phyloP scores from a whole-genome alignment of 2,888 invertebrate genomes.

The Drosophila pullipes region DNA sequence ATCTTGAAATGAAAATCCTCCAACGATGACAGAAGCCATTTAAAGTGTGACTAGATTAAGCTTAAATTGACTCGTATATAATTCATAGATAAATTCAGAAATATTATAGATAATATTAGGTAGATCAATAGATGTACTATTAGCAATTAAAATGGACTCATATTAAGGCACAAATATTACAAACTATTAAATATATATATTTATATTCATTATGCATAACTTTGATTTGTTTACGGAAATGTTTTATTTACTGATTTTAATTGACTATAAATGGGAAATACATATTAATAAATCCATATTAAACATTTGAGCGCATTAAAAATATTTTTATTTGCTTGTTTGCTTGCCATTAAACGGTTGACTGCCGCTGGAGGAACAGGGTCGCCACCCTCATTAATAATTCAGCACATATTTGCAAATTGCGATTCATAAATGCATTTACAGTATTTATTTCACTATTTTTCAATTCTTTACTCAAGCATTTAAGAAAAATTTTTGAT shows the following conservation, averaged over 20 bases:
- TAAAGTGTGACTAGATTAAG: not conserved
- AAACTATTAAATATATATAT: too few relatives aligned
- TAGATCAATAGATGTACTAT: too few relatives aligned
- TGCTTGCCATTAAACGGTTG: not conserved
- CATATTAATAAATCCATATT: not conserved
- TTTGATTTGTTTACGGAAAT: not conserved
- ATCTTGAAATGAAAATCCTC: not conserved
- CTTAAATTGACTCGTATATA: not conserved
- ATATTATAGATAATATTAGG: too few relatives aligned
- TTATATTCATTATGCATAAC: not conserved
- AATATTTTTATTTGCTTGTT: not conserved
- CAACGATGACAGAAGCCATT: not conserved
- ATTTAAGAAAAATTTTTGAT: not conserved
- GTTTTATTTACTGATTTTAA: slow-evolving; percentile 6
- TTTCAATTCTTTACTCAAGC: not conserved
- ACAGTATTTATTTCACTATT: not conserved
- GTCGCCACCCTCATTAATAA: not conserved
- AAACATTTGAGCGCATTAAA: slow-evolving; percentile 1
- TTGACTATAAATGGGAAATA: not conserved
- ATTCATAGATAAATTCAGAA: too few relatives aligned
- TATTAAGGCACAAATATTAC: not conserved
- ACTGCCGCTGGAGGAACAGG: not conserved
- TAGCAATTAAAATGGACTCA: too few relatives aligned
- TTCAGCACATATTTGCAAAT: not conserved
- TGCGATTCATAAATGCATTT: not conserved